Evolutionary conservation across 2,113 vertebrate genomes (phyloP), one percentile per base, ranked within the genome.

Genomic region (Theristicus caerulescens): DNA sequence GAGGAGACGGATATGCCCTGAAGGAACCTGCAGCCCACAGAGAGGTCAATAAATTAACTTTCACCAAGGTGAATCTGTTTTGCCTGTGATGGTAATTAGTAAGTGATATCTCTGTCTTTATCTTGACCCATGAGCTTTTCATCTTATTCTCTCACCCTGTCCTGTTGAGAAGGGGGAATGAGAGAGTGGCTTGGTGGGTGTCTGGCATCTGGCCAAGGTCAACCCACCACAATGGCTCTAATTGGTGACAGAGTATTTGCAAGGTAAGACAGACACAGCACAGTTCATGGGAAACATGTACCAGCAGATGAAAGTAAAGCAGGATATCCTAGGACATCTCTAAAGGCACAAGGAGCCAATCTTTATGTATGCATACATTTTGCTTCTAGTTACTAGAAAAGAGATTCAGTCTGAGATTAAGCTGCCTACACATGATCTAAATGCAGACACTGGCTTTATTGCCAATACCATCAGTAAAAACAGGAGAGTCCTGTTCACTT

Each of bases 401-500:
- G 14, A 64, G 10, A 57, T 52, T 70, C 42, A 52, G 34, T 52
- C 25, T 81, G 13, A 46, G 9, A 58, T 64, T 44, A 74, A 65
- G 25, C 25, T 76, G 16, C 69, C 20, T 57, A 49, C 27, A 14
- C 0, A 0, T 0, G 1, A 90, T 16, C 5, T 64, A 70, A 76
- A 64, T 32, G 42, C 1, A 2, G 6, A 25, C 13, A 21, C 9
- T 13, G 20, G 4, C 16, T 74, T 38, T 64, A 16, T 49, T 79
- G 40, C 5, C 22, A 61, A 42, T 47, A 34, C n/a, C 10, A 25
- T 25, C 27, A 34, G 36, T 52, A 34, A 62, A 69, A 85, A 5
- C 8, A 62, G 13, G 4, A 69, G 25, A 36, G 16, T 44, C 32
- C 15, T 74, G 5, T 40, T 62, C 24, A 57, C 27, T 84, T 74